Evolutionary conservation across 2,888 invertebrate species (phyloP).

Genomic region (Erebia epiphron): DNA sequence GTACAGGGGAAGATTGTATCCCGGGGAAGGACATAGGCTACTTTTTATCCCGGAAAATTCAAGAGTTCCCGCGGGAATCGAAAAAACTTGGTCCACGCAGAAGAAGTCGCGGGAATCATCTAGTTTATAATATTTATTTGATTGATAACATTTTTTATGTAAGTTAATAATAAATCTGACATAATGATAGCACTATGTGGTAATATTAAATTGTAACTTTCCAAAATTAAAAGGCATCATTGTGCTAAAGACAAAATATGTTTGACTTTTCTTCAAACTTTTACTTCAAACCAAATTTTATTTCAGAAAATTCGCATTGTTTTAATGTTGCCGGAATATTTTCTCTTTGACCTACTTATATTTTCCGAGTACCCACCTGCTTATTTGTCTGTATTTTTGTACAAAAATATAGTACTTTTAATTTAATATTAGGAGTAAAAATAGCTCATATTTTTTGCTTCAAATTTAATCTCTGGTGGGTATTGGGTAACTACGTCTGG

Average conservation of each 20-base stretch:
- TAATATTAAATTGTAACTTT: neutral
- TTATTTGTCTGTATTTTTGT: neutral
- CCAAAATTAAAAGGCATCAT: neutral
- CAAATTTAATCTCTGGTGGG: too few relatives aligned
- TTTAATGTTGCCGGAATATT: neutral
- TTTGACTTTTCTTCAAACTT: neutral
- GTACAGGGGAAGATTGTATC: too few relatives aligned
- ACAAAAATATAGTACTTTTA: too few relatives aligned
- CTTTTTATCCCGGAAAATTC: too few relatives aligned
- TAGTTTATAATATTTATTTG: too few relatives aligned
- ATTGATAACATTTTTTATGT: too few relatives aligned
- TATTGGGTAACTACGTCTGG: neutral
- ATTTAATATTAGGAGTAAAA: too few relatives aligned
- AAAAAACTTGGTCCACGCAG: too few relatives aligned
- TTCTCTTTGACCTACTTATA: conserved; percentile 3
- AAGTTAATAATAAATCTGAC: neutral
- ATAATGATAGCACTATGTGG: neutral
- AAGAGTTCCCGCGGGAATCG: too few relatives aligned
- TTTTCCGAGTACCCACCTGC: neutral
- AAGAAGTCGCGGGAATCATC: too few relatives aligned
- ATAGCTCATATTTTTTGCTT: too few relatives aligned
- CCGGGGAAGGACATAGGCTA: too few relatives aligned
- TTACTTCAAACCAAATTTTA: neutral
- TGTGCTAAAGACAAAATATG: neutral
- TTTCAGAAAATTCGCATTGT: neutral